Evolutionary conservation across 2,113 vertebrate species (phyloP), one percentile per base, ranked within the genome.

Genomic region (Macquaria australasica): DNA sequence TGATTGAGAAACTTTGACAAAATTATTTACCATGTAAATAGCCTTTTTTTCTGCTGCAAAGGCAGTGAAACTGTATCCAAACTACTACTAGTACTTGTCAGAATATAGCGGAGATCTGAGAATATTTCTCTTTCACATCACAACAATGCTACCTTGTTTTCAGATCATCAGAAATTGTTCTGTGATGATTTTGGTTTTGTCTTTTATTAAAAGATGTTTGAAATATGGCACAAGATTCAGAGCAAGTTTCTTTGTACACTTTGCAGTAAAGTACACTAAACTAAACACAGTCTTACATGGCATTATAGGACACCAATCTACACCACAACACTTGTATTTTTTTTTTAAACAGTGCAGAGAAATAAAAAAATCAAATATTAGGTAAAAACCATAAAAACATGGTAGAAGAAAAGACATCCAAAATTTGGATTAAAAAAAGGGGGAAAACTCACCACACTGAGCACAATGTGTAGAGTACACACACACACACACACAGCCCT

Each of bases 1-100:
- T 78, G 63, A 88, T 78, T 63, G 51, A 87, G 16, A 62, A 84
- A 70, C 41, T n/a, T 66, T 82, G 56, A 83, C 34, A 20, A 64
- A 84, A 82, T 62, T 87, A 88, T 93, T 92, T 92, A 92, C 78
- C 69, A 11, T 90, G 73, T 90, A 91, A 89, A 93, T 88, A 88
- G 59, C 14, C 51, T 82, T 87, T 79, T 70, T 34, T 34, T 34
- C 56, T 84, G 82, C 83, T 91, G 76, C 73, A 77, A 69, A 89
- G 72, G 84, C 83, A 70, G 55, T 70, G 48, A 53, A 66, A 21
- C 28, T 66, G 28, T 72, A 75, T 76, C 39, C 1, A 51, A 62
- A 48, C 14, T 48, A 48, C 14, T 48, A 15, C 45, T 48, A 51
- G 23, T 41, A 9, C 69, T 56, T 63, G 37, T 66, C 45, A 73